A percentile compares a stretch with the other conserved stretches of the same genome.
phyloP scores from a whole-genome alignment of 2,113 vertebrate genomes.

The Hemiprocne comata region DNA sequence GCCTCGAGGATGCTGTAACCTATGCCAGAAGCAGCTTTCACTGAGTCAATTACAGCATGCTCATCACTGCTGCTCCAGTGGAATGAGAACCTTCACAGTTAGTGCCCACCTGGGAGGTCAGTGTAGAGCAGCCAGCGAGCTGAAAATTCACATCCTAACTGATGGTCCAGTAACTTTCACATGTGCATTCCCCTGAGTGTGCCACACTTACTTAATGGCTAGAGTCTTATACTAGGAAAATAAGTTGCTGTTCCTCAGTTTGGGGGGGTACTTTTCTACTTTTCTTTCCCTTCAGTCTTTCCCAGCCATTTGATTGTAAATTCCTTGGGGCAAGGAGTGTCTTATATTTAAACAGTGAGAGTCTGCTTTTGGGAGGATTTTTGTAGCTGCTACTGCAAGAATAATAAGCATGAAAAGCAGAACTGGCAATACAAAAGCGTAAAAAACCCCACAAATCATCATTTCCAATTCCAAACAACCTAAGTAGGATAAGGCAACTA shows the following conservation, averaged over 20 bases:
- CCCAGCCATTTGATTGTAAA: neutral
- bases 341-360: neutral
- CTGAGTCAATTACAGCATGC: neutral
- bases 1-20: neutral
- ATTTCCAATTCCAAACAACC: neutral
- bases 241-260: neutral
- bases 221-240: neutral
- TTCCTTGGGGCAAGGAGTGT: neutral
- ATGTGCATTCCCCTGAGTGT: neutral
- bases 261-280: neutral
- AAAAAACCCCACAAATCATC: neutral
- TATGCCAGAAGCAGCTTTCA: neutral
- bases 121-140: neutral
- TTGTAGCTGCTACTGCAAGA: neutral
- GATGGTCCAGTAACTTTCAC: neutral
- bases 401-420: neutral
- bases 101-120: neutral
- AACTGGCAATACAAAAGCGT: slow-evolving; percentile 10
- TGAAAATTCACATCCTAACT: neutral
- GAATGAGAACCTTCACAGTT: neutral
- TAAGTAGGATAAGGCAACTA: neutral
- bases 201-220: neutral
- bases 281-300: neutral
- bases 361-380: neutral
- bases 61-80: neutral